Evolutionary conservation across 2,888 invertebrate genomes (phyloP), one percentile per base, ranked within the genome.

Genomic region (Mechanitis mazaeus): DNA sequence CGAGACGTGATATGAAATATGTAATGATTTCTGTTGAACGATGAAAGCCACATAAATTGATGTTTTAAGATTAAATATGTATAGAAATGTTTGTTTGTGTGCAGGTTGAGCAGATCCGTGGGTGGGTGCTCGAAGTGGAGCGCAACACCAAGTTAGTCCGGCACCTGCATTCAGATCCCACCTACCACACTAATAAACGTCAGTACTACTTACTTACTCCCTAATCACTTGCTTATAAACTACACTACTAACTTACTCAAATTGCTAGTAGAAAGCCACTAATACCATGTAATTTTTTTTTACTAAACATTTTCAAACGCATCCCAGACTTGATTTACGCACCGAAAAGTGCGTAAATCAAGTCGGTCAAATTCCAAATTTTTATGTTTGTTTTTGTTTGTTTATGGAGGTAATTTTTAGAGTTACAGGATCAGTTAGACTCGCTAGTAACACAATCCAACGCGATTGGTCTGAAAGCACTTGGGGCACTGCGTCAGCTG

Each of bases 401-500:
- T 42, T 9, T 42, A 42, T 4, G 9, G 42, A 31, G 11, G 3
- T 31, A 31, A 28, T 31, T 47, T 47, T 1, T 79, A 93, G 93
- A 90, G 60, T 81, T 93, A 74, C 92, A 93, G 80, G 88, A 91
- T 67, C 93, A 93, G 77, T 77, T 93, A 77, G 93, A 94, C 68
- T 81, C 82, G 42, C 84, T 91, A 68, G 91, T 91, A 70, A 88
- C 89, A 67, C 84, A 85, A 54, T 90, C 92, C 65, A 87, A 91
- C 72, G 90, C 85, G 58, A 81, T 87, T 2, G 92, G 92, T 6
- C 80, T 87, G 64, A 87, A 89, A 75, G 80, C 92, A 66, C 86
- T 91, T 73, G 89, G 83, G 58, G 92, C 91, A 72, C 83, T 93
- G 74, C 90, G 91, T 69, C 91, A 83, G 77, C 77, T 91, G 68